Evolutionary conservation across 1,140 invertebrate species (phyloP).

Genomic region (Hylyphantes graminicola): DNA sequence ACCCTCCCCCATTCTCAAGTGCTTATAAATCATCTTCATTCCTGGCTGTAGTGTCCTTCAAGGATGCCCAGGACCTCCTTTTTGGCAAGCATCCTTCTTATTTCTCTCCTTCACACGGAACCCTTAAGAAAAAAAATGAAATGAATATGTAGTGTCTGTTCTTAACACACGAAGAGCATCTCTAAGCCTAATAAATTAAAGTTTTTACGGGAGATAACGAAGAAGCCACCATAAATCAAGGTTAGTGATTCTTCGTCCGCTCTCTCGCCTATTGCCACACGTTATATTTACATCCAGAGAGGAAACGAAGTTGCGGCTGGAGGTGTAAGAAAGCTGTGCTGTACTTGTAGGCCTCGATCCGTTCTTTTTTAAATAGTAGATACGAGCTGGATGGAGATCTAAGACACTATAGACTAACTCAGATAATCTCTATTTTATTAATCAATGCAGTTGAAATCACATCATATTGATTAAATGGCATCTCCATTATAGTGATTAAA

Average conservation of each 20-base stretch:
- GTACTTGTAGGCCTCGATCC: conserved; percentile 31
- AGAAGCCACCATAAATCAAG: conserved; percentile 60
- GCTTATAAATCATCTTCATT: conserved; percentile 60
- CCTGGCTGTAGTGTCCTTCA: conserved; percentile 50
- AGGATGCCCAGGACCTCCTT: conserved; percentile 27
- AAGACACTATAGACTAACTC: background rate
- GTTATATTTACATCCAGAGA: conserved; percentile 58
- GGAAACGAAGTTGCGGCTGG: conserved; percentile 15
- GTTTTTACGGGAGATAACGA: conserved; percentile 60
- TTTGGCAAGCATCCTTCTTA: conserved; percentile 49
- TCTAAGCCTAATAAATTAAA: conserved; percentile 58
- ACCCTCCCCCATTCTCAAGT: conserved; percentile 23
- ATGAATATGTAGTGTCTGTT: conserved; percentile 59
- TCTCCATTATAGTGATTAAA: too few relatives aligned
- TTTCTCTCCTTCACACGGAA: background rate
- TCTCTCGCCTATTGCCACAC: conserved; percentile 50
- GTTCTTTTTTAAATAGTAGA: too few relatives aligned
- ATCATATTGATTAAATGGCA: background rate
- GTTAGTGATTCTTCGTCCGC: conserved; percentile 52
- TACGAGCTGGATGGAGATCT: background rate
- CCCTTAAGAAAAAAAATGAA: conserved; percentile 34
- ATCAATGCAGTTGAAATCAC: background rate
- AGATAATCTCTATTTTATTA: background rate
- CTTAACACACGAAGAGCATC: conserved; percentile 34
- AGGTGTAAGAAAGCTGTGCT: background rate